A percentile compares a stretch with the other conserved stretches of the same genome.
These are phyloP conservation scores for Podotricha telesiphe DNA, from an alignment of 2,888 invertebrate species.

Conservation along the genomic window DNA sequence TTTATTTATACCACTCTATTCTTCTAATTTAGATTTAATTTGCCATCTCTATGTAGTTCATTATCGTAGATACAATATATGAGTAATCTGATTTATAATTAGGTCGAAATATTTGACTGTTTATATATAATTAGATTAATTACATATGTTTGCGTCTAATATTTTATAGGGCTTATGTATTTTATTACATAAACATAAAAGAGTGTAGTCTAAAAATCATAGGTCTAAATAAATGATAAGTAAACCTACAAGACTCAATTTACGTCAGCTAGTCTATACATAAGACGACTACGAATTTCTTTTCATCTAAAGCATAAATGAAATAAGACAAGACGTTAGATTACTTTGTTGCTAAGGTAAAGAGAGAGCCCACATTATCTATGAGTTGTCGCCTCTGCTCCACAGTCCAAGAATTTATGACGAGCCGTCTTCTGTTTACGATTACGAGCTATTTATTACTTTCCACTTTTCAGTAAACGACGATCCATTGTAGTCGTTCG, in stretches of 20 bases:
- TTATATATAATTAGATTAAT: background rate
- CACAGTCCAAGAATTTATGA: conserved; percentile 57
- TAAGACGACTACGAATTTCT: background rate
- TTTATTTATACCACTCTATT: conserved; percentile 49
- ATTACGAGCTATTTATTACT: conserved; percentile 67
- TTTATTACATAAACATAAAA: too few relatives aligned
- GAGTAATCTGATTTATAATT: conserved; percentile 5
- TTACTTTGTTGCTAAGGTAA: conserved; percentile 34
- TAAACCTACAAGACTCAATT: conserved; percentile 18
- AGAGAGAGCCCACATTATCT: conserved; percentile 26
- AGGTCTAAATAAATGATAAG: conserved; percentile 2
- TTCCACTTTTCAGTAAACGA: conserved; percentile 48
- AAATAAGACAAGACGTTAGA: conserved; percentile 21
- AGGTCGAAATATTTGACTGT: background rate
- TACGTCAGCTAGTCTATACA: conserved; percentile 8
- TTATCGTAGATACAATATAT: conserved; percentile 10
- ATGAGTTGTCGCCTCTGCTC: conserved; percentile 53
- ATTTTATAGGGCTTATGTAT: background rate
- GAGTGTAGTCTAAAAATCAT: background rate
- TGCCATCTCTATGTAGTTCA: conserved; percentile 32
- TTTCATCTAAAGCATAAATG: conserved; percentile 7
- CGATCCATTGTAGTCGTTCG: conserved; percentile 47
- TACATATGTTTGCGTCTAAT: background rate
- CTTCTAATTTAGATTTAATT: conserved; percentile 43
- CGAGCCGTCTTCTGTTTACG: conserved; percentile 52